Evolutionary conservation across 2,888 invertebrate species (phyloP).

Genomic region (Lasioglossum marginatum): DNA sequence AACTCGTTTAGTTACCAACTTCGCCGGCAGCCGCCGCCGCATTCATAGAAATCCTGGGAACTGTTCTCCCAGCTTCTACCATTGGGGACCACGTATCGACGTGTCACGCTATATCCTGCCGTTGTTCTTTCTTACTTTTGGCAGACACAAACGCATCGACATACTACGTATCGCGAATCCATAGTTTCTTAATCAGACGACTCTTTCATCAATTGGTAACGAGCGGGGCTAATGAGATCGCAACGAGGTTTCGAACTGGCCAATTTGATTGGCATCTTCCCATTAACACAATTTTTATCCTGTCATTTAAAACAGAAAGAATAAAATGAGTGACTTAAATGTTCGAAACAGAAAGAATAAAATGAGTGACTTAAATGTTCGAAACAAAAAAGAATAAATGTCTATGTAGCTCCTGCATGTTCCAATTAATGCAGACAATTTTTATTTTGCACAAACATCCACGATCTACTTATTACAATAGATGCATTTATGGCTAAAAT

Average conservation of each 20-base stretch:
- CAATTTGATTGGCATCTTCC: too few relatives aligned
- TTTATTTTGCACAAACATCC: too few relatives aligned
- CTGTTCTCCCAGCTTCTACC: constrained; percentile 41
- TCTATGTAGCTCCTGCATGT: too few relatives aligned
- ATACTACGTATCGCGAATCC: constrained; percentile 23
- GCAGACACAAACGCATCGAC: constrained; percentile 1
- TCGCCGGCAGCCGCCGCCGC: constrained; percentile 53
- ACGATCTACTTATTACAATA: too few relatives aligned
- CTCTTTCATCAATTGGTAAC: constrained; percentile 55
- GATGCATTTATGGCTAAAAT: too few relatives aligned
- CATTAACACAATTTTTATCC: too few relatives aligned
- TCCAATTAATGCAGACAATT: too few relatives aligned
- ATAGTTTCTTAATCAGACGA: constrained; percentile 34
- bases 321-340: too few relatives aligned
- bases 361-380: too few relatives aligned
- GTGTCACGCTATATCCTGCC: not conserved
- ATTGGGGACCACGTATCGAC: not conserved
- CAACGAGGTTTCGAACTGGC: not conserved
- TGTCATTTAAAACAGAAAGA: too few relatives aligned
- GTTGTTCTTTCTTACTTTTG: not conserved
- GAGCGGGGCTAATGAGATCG: constrained; percentile 62
- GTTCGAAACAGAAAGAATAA: too few relatives aligned
- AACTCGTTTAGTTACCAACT: constrained; percentile 74
- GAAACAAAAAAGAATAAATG: too few relatives aligned
- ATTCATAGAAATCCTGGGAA: constrained; percentile 63